Evolutionary conservation across 2,888 invertebrate genomes (phyloP).

Genomic region (Zaprionus obscuricornis): DNA sequence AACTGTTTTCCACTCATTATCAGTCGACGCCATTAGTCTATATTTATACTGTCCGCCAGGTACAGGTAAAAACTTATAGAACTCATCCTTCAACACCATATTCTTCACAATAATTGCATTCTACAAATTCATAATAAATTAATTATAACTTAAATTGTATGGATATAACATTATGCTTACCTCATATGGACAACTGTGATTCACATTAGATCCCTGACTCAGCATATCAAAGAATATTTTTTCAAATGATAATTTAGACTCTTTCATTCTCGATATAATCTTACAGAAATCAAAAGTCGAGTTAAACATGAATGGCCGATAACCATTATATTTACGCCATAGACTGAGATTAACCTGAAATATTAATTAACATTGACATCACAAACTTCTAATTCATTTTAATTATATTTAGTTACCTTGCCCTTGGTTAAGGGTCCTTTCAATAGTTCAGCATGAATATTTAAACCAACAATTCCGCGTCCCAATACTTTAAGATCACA

Average conservation of each 20-base stretch:
- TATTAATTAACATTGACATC: too few species aligned
- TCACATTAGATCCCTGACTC: not conserved
- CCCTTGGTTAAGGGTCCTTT: conserved; percentile 11
- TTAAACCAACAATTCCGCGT: conserved; percentile 13
- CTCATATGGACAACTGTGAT: conserved; percentile 7
- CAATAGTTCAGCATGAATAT: conserved; percentile 1
- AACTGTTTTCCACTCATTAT: too few species aligned
- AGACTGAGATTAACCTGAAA: conserved; percentile 14
- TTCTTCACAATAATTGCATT: too few species aligned
- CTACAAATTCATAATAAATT: too few species aligned
- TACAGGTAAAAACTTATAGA: too few species aligned
- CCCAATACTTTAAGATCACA: conserved; percentile 15
- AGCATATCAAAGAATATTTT: not conserved
- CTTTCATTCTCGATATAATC: not conserved
- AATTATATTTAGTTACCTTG: conserved; percentile 21
- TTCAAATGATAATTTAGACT: not conserved
- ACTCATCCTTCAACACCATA: too few species aligned
- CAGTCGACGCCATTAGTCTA: too few species aligned
- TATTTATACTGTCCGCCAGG: too few species aligned
- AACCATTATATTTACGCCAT: conserved; percentile 15
- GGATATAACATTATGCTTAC: not conserved
- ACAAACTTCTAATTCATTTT: too few species aligned
- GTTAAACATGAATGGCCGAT: conserved; percentile 19
- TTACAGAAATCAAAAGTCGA: not conserved
- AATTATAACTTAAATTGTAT: not conserved